Percentiles rank a stretch among this genome's conserved stretches.
phyloP scores from a whole-genome alignment of 2,797 vertebrate species.

The Sciaenops ocellatus region DNA sequence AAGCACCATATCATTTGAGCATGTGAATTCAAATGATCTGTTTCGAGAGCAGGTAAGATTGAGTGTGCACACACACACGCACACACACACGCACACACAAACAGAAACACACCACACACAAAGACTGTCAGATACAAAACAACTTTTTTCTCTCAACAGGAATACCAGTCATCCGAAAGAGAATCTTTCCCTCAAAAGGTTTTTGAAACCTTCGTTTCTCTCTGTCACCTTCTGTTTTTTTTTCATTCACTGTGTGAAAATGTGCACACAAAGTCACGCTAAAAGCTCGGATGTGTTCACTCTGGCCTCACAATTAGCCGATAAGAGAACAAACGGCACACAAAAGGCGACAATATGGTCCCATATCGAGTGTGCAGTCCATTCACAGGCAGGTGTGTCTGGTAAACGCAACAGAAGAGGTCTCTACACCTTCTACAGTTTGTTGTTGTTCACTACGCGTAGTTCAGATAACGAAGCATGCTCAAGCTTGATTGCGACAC shows the following conservation, averaged over 20 bases:
- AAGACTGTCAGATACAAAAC: constrained; percentile 33
- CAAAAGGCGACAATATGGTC: constrained; percentile 14
- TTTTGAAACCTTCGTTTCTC: constrained; percentile 51
- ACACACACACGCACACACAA: background rate
- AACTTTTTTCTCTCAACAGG: constrained; percentile 76
- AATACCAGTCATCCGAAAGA: constrained; percentile 72
- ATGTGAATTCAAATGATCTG: constrained; percentile 21
- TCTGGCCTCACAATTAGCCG: constrained; percentile 13
- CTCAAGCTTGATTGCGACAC: constrained; percentile 31
- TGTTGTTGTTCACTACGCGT: constrained; percentile 1
- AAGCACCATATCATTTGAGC: background rate
- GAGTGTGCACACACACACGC: constrained; percentile 13
- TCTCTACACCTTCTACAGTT: background rate
- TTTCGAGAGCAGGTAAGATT: constrained; percentile 41
- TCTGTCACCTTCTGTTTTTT: constrained; percentile 31
- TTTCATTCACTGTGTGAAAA: constrained; percentile 47
- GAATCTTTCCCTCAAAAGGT: constrained; percentile 84
- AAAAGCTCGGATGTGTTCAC: constrained; percentile 11
- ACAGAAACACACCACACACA: background rate
- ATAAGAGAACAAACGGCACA: constrained; percentile 26
- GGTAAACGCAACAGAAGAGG: background rate
- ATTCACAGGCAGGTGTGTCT: constrained; percentile 34
- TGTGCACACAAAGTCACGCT: constrained; percentile 41
- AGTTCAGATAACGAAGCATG: constrained; percentile 46
- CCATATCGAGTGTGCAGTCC: background rate